Conservation (phyloP, 2,797 vertebrate species). For the Acanthiza pusilla region DNA sequence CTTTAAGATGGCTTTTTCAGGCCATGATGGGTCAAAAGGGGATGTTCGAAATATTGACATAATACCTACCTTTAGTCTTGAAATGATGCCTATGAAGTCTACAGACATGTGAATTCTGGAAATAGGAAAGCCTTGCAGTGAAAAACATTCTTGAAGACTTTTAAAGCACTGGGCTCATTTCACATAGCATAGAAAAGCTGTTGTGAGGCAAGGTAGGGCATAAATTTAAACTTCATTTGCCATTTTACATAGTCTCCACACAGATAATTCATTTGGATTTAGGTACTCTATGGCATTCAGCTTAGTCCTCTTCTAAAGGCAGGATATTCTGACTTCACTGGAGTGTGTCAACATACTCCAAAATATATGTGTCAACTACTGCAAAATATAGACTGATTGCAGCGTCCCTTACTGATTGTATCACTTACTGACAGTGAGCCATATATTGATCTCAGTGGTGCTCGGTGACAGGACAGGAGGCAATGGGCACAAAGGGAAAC, state of each 20-base stretch:
- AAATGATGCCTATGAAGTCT: background rate
- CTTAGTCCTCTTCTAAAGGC: background rate
- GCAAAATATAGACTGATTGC: background rate
- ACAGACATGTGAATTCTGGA: background rate
- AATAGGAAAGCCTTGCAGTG: background rate
- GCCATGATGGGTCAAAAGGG: background rate
- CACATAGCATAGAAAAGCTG: background rate
- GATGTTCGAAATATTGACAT: background rate
- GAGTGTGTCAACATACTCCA: background rate
- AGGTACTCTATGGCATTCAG: background rate
- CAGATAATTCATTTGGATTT: background rate
- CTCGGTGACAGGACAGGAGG: background rate
- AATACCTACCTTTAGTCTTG: background rate
- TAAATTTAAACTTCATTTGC: background rate
- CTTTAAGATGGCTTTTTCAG: background rate
- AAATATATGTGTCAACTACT: background rate
- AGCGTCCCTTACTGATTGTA: background rate
- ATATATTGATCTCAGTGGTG: background rate
- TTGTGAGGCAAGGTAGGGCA: background rate
- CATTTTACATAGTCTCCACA: background rate
- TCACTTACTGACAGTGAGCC: background rate
- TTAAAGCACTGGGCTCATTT: background rate
- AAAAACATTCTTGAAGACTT: background rate
- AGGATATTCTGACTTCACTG: background rate
- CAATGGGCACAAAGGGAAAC: background rate